Evolutionary conservation across 2,113 vertebrate species (phyloP).

Genomic region (Heteronetta atricapilla): DNA sequence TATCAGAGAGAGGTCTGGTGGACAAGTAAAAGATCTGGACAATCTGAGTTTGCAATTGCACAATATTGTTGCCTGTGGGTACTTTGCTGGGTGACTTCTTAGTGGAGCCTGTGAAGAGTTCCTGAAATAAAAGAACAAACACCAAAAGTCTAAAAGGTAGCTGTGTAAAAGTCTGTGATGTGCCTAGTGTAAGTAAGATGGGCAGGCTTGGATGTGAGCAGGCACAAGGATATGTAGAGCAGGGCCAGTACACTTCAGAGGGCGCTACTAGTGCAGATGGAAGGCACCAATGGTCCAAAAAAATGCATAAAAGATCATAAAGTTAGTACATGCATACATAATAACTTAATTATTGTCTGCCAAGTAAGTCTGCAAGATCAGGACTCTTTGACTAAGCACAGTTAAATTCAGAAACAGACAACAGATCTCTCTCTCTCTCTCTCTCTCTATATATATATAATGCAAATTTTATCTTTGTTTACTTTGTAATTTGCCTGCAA

Average conservation of each 20-base stretch:
- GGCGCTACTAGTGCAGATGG: not conserved
- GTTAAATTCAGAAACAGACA: not conserved
- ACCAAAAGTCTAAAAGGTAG: not conserved
- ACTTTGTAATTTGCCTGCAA: not conserved
- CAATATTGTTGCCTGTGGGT: not conserved
- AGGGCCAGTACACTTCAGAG: too few relatives aligned
- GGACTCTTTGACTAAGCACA: not conserved
- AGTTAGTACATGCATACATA: not conserved
- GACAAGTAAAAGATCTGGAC: not conserved
- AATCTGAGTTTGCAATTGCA: not conserved
- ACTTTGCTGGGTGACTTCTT: not conserved
- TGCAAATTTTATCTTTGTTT: not conserved
- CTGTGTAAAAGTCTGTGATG: not conserved
- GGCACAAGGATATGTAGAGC: not conserved
- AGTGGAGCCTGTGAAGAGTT: not conserved
- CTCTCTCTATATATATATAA: not conserved
- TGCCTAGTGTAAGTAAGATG: not conserved
- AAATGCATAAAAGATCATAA: not conserved
- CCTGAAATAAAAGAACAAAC: not conserved
- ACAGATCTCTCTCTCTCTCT: not conserved
- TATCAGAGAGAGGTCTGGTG: not conserved
- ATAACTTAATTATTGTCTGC: not conserved
- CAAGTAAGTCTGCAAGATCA: not conserved
- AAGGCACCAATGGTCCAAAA: not conserved
- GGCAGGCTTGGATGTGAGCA: not conserved